These are phyloP conservation scores for Catajapyx aquilonaris DNA, from an alignment of 1,140 invertebrate species.

Conservation along the genomic window DNA sequence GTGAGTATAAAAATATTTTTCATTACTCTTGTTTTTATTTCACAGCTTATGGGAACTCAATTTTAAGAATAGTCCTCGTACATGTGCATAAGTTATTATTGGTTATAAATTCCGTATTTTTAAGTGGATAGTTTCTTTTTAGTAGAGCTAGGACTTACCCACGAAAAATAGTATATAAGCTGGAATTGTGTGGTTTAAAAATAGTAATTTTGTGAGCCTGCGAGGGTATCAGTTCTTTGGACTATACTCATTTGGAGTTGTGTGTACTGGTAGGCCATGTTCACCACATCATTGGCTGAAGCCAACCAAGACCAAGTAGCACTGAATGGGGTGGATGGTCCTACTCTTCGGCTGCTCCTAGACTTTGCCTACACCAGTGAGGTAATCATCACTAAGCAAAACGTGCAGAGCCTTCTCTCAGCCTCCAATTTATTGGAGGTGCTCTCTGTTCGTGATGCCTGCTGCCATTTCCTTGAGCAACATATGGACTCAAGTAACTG, in stretches of 20 bases:
- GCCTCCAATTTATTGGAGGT: slow-evolving; percentile 34
- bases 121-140: too few relatives aligned
- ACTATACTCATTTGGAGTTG: slow-evolving; percentile 1
- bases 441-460: slow-evolving; percentile 26
- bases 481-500: slow-evolving; percentile 33
- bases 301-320: slow-evolving; percentile 23
- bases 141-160: too few relatives aligned
- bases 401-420: slow-evolving; percentile 31
- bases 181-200: too few relatives aligned
- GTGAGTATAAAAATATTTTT: too few relatives aligned
- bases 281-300: slow-evolving; percentile 24
- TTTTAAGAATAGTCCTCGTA: too few relatives aligned
- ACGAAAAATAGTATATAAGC: too few relatives aligned
- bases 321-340: slow-evolving; percentile 28
- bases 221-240: not conserved
- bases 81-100: not conserved
- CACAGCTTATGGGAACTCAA: too few relatives aligned
- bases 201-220: not conserved
- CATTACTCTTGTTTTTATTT: too few relatives aligned
- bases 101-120: not conserved
- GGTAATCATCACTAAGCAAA: slow-evolving; percentile 26
- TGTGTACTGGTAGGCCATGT: slow-evolving; percentile 23
- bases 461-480: slow-evolving; percentile 27
- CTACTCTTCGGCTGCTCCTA: slow-evolving; percentile 25
- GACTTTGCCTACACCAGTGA: slow-evolving; percentile 33